Evolutionary conservation across 1,140 invertebrate species (phyloP), one percentile per base, ranked within the genome.

Genomic region (Drosophila erecta): DNA sequence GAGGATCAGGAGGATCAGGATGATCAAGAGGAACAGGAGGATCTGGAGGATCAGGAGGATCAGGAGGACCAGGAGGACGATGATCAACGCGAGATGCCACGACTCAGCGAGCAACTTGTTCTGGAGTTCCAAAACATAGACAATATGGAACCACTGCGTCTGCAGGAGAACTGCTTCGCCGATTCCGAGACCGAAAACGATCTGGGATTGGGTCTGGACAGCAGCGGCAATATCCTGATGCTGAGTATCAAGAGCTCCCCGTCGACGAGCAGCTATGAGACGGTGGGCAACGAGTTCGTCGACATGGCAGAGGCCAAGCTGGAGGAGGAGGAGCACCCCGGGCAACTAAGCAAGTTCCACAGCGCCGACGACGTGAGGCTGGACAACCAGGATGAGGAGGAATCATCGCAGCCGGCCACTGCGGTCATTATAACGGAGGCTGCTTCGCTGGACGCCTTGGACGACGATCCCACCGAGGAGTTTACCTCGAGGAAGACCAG

Each of bases 381-480:
- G 35, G 81, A 85, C 20, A 54, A 57, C 35, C 40, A 74, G 60
- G 67, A 49, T 3, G 72, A 70, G 17, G 56, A 70, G 41, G 72
- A 77, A 38, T 30, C 43, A 37, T 70, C 72, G 41, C 84, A 87
- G 40, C 79, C 85, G 2, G 79, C 70, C 30, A 91, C 90, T 12
- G 83, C 91, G 2, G 95, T 95, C 0, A 95, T 95, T 70, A 94
- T 95, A 15, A 95, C 95, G 0, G 95, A 95, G 81, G 94, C 95
- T 0, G 93, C 92, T 5, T 92, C 92, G 0, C 55, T 90, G 0
- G 90, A 92, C 55, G 86, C 83, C 17, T 38, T 90, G 0, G 90
- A 81, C n/a, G 93, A 93, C 51, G 90, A 92, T 24, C 72, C 64
- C 51, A 90, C 87, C 72, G 77, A 81, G 50, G 90, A 92, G 51